Conservation (phyloP, 1,140 invertebrate species). For the Drosophila ironensis region DNA sequence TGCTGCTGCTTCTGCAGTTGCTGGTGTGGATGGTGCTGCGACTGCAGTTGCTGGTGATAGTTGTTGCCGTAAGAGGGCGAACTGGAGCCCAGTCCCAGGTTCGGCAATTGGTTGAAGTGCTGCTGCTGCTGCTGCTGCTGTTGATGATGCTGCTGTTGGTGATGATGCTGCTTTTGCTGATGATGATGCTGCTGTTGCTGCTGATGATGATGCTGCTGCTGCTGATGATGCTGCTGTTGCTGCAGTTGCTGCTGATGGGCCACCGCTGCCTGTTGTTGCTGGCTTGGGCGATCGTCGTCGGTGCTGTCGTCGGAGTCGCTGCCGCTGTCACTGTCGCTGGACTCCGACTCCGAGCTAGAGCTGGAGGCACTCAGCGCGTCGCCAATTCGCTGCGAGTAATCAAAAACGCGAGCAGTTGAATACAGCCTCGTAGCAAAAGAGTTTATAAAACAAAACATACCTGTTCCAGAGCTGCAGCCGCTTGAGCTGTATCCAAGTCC, state of each 20-base stretch:
- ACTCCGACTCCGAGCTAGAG: slow-evolving; percentile 81
- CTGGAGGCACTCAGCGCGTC: slow-evolving; percentile 72
- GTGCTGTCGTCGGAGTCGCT: slow-evolving; percentile 81
- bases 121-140: slow-evolving; percentile 66
- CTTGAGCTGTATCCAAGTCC: slow-evolving; percentile 63
- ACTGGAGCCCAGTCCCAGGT: slow-evolving; percentile 44
- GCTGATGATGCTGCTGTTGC: no score
- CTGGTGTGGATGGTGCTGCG: slow-evolving; percentile 32
- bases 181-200: slow-evolving; percentile 24
- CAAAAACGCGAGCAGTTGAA: not conserved
- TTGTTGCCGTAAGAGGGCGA: slow-evolving; percentile 28
- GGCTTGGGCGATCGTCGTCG: slow-evolving; percentile 53
- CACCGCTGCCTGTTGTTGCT: slow-evolving; percentile 21
- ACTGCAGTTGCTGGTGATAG: slow-evolving; percentile 70
- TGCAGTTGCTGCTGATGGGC: no score
- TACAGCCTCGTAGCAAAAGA: no score
- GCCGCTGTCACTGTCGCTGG: slow-evolving; percentile 82
- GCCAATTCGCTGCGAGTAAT: slow-evolving; percentile 66
- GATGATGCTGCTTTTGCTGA: slow-evolving; percentile 51
- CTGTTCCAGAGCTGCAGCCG: slow-evolving; percentile 72
- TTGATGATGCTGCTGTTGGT: slow-evolving; percentile 30
- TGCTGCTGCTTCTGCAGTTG: slow-evolving; percentile 65
- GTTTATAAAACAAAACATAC: slow-evolving; percentile 19
- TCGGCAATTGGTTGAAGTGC: slow-evolving; percentile 29
- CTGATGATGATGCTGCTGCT: slow-evolving; percentile 16